Conservation (phyloP, 1,140 invertebrate genomes). For the Brachionus rubens region DNA sequence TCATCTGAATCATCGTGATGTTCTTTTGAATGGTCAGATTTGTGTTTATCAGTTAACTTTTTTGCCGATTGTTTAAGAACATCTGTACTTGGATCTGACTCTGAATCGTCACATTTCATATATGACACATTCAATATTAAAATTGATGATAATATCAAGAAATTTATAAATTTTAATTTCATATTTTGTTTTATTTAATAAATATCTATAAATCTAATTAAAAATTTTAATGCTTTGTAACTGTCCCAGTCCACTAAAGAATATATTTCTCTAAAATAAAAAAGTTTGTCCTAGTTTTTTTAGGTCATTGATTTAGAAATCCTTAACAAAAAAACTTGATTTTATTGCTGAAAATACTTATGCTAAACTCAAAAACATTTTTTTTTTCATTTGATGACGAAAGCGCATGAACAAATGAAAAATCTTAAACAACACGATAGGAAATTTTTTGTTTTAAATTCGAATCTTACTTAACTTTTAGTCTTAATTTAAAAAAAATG, state of each 20-base stretch:
- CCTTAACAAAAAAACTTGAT: too few relatives aligned
- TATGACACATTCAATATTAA: background rate
- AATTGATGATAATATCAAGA: background rate
- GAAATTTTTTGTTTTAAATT: too few relatives aligned
- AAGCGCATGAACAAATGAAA: background rate
- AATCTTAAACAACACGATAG: too few relatives aligned
- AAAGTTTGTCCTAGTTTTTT: too few relatives aligned
- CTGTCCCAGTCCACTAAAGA: too few relatives aligned
- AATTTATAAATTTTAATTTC: background rate
- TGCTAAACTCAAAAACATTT: too few relatives aligned
- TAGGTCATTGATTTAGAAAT: too few relatives aligned
- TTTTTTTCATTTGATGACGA: conserved; percentile 30
- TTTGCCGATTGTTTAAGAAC: background rate
- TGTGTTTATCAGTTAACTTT: background rate
- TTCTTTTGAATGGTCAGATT: background rate
- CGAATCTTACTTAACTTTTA: too few relatives aligned
- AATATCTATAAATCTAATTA: too few relatives aligned
- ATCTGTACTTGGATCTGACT: background rate
- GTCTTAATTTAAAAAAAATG: background rate
- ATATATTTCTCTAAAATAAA: too few relatives aligned
- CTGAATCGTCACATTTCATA: background rate
- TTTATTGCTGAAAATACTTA: too few relatives aligned
- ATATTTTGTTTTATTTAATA: conserved; percentile 19
- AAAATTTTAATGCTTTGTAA: too few relatives aligned
- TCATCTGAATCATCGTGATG: background rate